Conservation (phyloP, 2,888 invertebrate species). For the Tortricodes alternella region DNA sequence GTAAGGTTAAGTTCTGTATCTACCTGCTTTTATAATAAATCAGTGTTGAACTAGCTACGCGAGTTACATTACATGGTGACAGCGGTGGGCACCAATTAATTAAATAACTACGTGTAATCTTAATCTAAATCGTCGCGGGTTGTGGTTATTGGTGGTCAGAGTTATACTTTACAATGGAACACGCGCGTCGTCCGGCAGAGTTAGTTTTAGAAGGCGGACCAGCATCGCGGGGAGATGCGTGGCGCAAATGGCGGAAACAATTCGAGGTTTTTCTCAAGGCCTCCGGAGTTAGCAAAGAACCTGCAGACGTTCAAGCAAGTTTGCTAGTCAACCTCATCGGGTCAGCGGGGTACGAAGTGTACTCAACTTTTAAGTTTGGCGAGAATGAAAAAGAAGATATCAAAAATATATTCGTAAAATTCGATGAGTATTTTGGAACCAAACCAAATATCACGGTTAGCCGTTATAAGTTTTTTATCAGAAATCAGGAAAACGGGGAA, state of each 20-base stretch:
- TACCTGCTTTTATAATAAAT: background rate
- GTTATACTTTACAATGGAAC: conserved; percentile 16
- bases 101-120: background rate
- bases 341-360: conserved; percentile 32
- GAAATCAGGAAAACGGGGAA: conserved; percentile 25
- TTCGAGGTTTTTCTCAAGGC: conserved; percentile 34
- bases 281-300: conserved; percentile 34
- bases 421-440: background rate
- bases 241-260: conserved; percentile 32
- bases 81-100: conserved; percentile 8
- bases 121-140: background rate
- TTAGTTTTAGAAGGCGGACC: conserved; percentile 30
- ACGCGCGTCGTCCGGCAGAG: conserved; percentile 33
- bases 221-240: conserved; percentile 26
- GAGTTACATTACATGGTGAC: conserved; percentile 27
- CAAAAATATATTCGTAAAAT: background rate
- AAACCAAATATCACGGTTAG: conserved; percentile 13
- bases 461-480: conserved; percentile 31
- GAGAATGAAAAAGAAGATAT: conserved; percentile 25
- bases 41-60: background rate
- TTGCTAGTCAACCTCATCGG: conserved; percentile 36
- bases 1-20: background rate
- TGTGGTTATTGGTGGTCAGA: background rate
- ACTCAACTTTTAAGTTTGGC: conserved; percentile 28
- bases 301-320: conserved; percentile 32